Evolutionary conservation across 2,797 vertebrate genomes (phyloP).

Genomic region (Vultur gryphus): DNA sequence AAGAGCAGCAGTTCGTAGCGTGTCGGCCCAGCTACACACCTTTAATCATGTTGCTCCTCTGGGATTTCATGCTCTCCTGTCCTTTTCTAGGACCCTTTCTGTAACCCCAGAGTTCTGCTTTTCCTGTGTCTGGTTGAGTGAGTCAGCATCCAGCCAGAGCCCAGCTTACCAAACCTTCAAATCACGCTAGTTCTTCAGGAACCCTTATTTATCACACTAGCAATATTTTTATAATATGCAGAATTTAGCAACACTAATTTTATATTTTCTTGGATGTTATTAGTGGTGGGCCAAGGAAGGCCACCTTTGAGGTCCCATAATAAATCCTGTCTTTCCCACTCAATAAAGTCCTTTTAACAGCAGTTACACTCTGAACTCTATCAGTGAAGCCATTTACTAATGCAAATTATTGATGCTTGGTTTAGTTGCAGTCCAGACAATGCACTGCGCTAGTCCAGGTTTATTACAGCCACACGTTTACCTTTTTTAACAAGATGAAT

Average conservation of each 20-base stretch:
- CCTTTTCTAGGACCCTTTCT: background rate
- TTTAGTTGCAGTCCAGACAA: background rate
- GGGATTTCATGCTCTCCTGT: background rate
- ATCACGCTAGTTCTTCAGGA: background rate
- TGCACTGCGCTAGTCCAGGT: background rate
- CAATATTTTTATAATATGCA: background rate
- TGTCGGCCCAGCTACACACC: rapidly evolving
- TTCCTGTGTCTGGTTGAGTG: background rate
- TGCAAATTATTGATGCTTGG: background rate
- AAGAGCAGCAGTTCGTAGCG: background rate
- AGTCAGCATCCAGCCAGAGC: background rate
- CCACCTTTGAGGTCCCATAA: background rate
- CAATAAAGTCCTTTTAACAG: background rate
- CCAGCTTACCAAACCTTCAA: background rate
- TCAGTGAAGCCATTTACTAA: background rate
- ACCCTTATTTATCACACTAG: background rate
- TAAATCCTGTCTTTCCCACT: background rate
- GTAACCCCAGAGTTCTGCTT: background rate
- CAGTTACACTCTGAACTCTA: background rate
- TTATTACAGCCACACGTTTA: background rate
- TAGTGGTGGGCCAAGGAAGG: background rate
- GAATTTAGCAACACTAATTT: background rate
- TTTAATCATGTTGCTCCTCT: background rate
- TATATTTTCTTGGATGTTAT: background rate
- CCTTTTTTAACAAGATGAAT: background rate